Evolutionary conservation across 2,797 vertebrate genomes (phyloP).

Genomic region (Muscicapa striata): DNA sequence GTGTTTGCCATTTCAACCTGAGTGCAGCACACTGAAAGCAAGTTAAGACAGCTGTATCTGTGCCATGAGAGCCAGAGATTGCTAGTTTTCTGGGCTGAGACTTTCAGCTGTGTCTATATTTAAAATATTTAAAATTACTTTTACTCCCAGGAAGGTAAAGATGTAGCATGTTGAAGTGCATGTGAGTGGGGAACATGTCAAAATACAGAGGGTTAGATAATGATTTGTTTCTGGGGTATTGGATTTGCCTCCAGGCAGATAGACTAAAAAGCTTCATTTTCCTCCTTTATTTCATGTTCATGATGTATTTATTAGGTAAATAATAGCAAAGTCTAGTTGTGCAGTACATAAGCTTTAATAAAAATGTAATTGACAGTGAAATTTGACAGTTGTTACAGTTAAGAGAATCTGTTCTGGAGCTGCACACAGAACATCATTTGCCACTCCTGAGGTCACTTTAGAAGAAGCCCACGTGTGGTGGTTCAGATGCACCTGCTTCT

Average conservation of each 20-base stretch:
- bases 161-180: not conserved
- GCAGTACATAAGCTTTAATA: conserved; percentile 34
- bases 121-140: not conserved
- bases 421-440: not conserved
- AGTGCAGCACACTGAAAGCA: not conserved
- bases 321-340: conserved; percentile 53
- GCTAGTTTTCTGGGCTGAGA: not conserved
- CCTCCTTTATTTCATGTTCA: conserved; percentile 42
- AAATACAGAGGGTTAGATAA: conserved; percentile 52
- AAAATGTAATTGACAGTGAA: conserved; percentile 51
- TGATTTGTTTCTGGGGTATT: conserved; percentile 52
- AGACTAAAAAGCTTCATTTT: conserved; percentile 57
- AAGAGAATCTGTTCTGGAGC: not conserved
- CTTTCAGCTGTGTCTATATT: not conserved
- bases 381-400: conserved; percentile 38
- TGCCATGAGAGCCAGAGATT: not conserved
- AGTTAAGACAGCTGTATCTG: not conserved
- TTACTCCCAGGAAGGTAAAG: not conserved
- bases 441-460: not conserved
- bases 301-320: conserved; percentile 68
- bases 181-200: conserved; percentile 13
- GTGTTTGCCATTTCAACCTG: not conserved
- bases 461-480: accelerated
- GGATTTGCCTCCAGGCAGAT: conserved; percentile 65
- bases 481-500: not conserved